A percentile compares a stretch with the other conserved stretches of the same genome.
Evolutionary conservation across 2,797 vertebrate species (phyloP).

Genomic region (Coregonus suidteri): DNA sequence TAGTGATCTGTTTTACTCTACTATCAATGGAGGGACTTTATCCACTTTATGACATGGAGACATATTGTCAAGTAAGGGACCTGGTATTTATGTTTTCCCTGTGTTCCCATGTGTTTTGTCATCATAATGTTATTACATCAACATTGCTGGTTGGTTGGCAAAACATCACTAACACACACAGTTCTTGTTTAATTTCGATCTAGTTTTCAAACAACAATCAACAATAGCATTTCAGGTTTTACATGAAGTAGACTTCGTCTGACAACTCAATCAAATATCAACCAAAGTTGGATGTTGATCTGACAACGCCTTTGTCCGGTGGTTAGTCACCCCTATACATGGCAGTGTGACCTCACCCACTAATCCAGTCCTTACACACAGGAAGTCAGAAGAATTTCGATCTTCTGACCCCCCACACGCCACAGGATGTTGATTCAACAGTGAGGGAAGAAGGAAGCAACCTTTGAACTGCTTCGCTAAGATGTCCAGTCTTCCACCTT

Average conservation of each 20-base stretch:
- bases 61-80: no score
- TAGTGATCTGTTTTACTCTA: background rate
- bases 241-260: background rate
- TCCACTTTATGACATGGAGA: background rate
- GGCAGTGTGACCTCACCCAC: conserved; percentile 17
- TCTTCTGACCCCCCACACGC: conserved; percentile 19
- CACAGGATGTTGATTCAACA: conserved; percentile 40
- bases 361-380: conserved; percentile 8
- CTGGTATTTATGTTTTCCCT: background rate
- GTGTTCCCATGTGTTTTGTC: background rate
- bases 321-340: conserved; percentile 1
- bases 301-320: background rate
- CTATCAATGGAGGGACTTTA: background rate
- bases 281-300: background rate
- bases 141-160: background rate
- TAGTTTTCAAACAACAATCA: background rate
- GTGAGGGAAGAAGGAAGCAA: conserved; percentile 35
- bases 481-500: background rate
- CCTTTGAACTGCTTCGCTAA: conserved; percentile 8
- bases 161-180: background rate
- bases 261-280: background rate
- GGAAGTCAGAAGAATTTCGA: conserved; percentile 44
- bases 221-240: background rate
- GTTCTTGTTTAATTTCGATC: background rate
- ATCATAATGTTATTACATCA: background rate